Evolutionary conservation across 2,113 vertebrate species (phyloP).

Genomic region (Alexandromys fortis): DNA sequence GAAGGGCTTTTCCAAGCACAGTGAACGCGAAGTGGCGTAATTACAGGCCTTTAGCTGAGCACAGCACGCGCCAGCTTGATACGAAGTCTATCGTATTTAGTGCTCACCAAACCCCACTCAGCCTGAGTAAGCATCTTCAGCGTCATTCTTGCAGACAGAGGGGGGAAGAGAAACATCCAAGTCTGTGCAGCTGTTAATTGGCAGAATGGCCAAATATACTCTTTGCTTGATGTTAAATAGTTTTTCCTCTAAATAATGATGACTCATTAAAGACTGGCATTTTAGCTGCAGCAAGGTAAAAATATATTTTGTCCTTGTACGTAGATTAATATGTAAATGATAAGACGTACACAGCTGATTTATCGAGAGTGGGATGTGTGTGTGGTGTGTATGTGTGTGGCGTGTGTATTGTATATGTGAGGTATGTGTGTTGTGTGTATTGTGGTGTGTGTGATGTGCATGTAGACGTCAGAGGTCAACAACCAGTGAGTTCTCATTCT

Average conservation of each 20-base stretch:
- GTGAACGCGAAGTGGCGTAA: neutral
- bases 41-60: neutral
- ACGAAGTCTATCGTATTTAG: neutral
- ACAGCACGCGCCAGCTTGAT: neutral
- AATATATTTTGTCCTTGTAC: neutral
- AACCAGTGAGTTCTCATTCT: neutral
- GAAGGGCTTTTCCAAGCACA: neutral
- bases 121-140: neutral
- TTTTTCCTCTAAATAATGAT: neutral
- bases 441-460: neutral
- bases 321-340: neutral
- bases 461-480: neutral
- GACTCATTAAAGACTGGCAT: neutral
- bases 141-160: neutral
- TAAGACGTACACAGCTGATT: constrained; percentile 32
- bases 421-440: neutral
- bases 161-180: neutral
- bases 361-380: neutral
- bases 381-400: neutral
- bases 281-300: neutral
- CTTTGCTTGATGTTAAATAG: neutral
- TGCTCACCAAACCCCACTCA: neutral
- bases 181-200: neutral
- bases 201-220: neutral
- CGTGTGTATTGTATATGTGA: neutral